Evolutionary conservation across 2,888 invertebrate species (phyloP).

Genomic region (Melanophora roralis): DNA sequence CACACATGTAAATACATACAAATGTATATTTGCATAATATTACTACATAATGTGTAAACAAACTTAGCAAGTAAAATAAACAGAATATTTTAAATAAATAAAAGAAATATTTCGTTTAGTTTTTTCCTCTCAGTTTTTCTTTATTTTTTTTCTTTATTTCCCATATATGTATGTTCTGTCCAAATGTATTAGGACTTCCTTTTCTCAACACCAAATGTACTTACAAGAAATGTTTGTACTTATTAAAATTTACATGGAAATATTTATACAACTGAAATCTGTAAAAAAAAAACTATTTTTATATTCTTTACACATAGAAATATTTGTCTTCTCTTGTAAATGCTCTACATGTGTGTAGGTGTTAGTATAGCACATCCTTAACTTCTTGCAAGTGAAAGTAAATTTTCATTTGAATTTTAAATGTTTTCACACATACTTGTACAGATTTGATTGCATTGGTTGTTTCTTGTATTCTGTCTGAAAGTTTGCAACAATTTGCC

Average conservation of each 20-base stretch:
- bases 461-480: too few species aligned
- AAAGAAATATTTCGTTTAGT: conserved; percentile 14
- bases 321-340: background rate
- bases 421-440: conserved; percentile 40
- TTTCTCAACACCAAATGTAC: background rate
- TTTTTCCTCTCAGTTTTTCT: background rate
- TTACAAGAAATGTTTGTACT: too few species aligned
- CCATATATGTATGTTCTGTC: background rate
- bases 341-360: conserved; percentile 2
- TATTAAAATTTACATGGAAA: background rate
- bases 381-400: conserved; percentile 54
- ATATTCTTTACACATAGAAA: background rate
- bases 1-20: background rate
- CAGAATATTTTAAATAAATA: background rate
- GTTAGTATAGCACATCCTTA: conserved; percentile 14
- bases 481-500: background rate
- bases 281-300: conserved; percentile 8
- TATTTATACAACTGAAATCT: background rate
- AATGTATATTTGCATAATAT: too few species aligned
- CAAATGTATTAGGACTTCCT: conserved; percentile 38
- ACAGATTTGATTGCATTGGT: conserved; percentile 2
- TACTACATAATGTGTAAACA: background rate
- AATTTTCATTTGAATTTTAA: conserved; percentile 45
- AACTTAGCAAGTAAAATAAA: background rate
- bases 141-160: background rate